Evolutionary conservation across 1,140 invertebrate species (phyloP).

Genomic region (Pseudobourletiella spinata): DNA sequence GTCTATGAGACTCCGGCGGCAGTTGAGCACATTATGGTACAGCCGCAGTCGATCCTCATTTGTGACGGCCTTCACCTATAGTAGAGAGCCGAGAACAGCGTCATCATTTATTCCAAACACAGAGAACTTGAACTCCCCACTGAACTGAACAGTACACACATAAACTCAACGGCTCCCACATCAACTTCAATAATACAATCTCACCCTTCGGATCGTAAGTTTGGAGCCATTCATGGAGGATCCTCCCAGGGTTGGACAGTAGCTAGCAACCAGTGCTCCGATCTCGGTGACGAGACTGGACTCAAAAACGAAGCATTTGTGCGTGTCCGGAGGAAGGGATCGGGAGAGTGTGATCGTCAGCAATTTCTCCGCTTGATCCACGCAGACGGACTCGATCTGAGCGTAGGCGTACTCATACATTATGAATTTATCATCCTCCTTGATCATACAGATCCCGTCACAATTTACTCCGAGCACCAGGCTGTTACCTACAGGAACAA

Average conservation of each 20-base stretch:
- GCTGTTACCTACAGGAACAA: conserved; percentile 43
- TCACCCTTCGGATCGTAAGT: conserved; percentile 53
- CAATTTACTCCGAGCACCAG: conserved; percentile 77
- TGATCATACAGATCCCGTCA: conserved; percentile 79
- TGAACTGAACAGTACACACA: no score
- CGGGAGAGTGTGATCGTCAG: conserved; percentile 66
- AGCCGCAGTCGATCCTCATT: conserved; percentile 71
- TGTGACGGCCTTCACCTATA: conserved; percentile 57
- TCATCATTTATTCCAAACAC: no score
- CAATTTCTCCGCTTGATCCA: conserved; percentile 85
- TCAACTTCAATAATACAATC: no score
- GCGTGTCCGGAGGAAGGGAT: conserved; percentile 53
- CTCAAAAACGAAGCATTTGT: conserved; percentile 89
- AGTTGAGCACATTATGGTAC: conserved; percentile 56
- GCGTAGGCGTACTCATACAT: conserved; percentile 78
- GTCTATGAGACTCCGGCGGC: conserved; percentile 67
- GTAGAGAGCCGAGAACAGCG: conserved; percentile 14
- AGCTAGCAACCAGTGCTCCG: conserved; percentile 82
- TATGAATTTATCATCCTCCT: conserved; percentile 80
- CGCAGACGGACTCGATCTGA: conserved; percentile 79
- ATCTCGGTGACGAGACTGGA: conserved; percentile 56
- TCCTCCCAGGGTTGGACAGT: conserved; percentile 70
- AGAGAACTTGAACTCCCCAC: no score
- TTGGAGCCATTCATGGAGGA: conserved; percentile 73
- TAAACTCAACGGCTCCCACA: no score